Conservation (phyloP, 53 echinoderm and acorn worm genomes). For the Actinopyga echinites region DNA sequence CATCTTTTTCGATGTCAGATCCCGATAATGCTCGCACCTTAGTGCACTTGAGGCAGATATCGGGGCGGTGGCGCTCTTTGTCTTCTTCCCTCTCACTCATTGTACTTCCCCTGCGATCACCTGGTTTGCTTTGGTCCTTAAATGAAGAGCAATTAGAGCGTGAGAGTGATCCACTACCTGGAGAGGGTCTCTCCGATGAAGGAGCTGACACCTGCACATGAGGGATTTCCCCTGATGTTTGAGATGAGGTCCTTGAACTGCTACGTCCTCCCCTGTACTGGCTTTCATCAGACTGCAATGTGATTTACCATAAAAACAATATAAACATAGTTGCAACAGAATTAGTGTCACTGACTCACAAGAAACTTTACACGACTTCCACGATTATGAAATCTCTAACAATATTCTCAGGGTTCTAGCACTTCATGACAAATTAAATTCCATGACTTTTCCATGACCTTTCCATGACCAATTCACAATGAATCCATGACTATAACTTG, state of each 20-base stretch:
- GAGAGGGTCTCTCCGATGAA: slow-evolving; percentile 39
- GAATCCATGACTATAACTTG: no score
- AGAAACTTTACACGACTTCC: no score
- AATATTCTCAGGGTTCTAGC: no score
- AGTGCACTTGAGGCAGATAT: slow-evolving; percentile 78
- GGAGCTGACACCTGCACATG: slow-evolving; percentile 64
- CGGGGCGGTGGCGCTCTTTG: slow-evolving; percentile 62
- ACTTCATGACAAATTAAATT: no score
- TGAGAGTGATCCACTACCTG: slow-evolving; percentile 21
- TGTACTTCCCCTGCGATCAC: not conserved
- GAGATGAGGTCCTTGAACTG: slow-evolving; percentile 59
- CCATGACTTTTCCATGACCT: no score
- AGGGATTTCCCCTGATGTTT: slow-evolving; percentile 66
- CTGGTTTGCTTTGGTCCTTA: slow-evolving; percentile 41
- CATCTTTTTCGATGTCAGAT: slow-evolving; percentile 7
- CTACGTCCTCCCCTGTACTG: slow-evolving; percentile 80
- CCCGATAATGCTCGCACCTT: slow-evolving; percentile 69
- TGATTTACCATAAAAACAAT: no score
- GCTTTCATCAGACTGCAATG: slow-evolving; percentile 77
- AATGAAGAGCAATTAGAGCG: slow-evolving; percentile 33
- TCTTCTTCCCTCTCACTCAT: slow-evolving; percentile 55
- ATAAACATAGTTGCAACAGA: no score
- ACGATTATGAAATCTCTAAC: no score
- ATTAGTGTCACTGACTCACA: no score
- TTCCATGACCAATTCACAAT: no score